Base-by-base conservation (phyloP, 2,113 vertebrate genomes). In the Sylvietta virens region DNA sequence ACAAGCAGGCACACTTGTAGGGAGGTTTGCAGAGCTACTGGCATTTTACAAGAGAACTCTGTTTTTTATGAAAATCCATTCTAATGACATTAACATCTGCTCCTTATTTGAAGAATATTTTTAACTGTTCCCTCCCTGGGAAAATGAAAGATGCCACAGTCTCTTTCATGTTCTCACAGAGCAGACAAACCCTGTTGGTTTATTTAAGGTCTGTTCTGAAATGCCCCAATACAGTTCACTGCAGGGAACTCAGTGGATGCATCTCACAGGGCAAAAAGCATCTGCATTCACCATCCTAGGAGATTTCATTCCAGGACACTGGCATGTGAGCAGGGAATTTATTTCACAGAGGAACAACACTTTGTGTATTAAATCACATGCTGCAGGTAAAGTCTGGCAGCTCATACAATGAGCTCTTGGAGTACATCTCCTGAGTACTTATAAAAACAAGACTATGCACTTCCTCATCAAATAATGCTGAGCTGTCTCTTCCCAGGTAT, bases 31-130 rank as follows among this genome's bases (percentile, higher is more conserved):
- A 91, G 60, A 94, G 78, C 88, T 94, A 92, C 82, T 95, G 94
- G 78, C 88, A 91, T 91, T 95, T 80, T 93, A 81, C 86, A 95
- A 91, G 77, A 81, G 87, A 88, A 79, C 78, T 84, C 66, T 90
- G 56, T 47, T 88, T 96, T 90, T 94, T 58, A 94, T 94, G 91
- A 91, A 96, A 94, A 96, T 74, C 76, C 76, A 51, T 81, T 90
- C 64, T 93, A 95, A 96, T 81, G 94, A 88, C 84, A 96, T 93
- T 92, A 96, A 95, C 95, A 97, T 96, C 94, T 96, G 95, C 66
- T 95, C 53, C 70, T 92, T 90, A 85, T 97, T 97, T 95, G 81
- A 96, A 94, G 88, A 95, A 92, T 96, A 96, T 85, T 95, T 96
- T 97, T 97, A 97, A 97, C 96, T 81, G 81, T 92, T 96, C 92